Evolutionary conservation across 2,888 invertebrate species (phyloP).

Genomic region (Dugesia japonica): DNA sequence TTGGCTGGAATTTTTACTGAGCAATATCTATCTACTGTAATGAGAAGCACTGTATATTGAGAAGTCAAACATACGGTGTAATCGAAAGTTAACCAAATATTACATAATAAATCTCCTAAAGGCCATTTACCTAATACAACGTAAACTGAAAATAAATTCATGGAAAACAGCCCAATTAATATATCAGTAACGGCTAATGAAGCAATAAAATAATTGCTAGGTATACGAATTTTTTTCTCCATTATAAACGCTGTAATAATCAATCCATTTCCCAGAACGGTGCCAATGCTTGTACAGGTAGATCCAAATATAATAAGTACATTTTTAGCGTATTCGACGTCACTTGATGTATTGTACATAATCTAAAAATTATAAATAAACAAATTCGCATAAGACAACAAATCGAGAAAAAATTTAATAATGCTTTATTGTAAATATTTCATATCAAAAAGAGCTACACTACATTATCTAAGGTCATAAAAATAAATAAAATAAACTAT

Average conservation of each 20-base stretch:
- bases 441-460: too few species aligned
- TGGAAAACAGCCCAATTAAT: slow-evolving; percentile 86
- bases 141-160: slow-evolving; percentile 96
- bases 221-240: slow-evolving; percentile 73
- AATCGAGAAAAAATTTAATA: too few species aligned
- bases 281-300: slow-evolving; percentile 26
- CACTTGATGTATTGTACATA: too few species aligned
- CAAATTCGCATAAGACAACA: too few species aligned
- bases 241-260: slow-evolving; percentile 83
- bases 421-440: too few species aligned
- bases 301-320: neutral
- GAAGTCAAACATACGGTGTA: slow-evolving; percentile 96
- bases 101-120: slow-evolving; percentile 79
- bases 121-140: slow-evolving; percentile 90
- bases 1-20: slow-evolving; percentile 93
- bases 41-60: slow-evolving; percentile 90
- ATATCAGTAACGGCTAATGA: slow-evolving; percentile 90
- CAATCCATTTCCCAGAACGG: slow-evolving; percentile 65
- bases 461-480: too few species aligned
- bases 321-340: neutral
- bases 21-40: slow-evolving; percentile 93
- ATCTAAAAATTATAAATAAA: too few species aligned
- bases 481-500: too few species aligned
- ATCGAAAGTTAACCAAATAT: slow-evolving; percentile 92
- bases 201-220: slow-evolving; percentile 96